Percentiles rank a stretch among this genome's conserved stretches.
These are phyloP conservation scores for Panzeria rudis DNA, from an alignment of 2,888 invertebrate genomes.

Conservation along the genomic window DNA sequence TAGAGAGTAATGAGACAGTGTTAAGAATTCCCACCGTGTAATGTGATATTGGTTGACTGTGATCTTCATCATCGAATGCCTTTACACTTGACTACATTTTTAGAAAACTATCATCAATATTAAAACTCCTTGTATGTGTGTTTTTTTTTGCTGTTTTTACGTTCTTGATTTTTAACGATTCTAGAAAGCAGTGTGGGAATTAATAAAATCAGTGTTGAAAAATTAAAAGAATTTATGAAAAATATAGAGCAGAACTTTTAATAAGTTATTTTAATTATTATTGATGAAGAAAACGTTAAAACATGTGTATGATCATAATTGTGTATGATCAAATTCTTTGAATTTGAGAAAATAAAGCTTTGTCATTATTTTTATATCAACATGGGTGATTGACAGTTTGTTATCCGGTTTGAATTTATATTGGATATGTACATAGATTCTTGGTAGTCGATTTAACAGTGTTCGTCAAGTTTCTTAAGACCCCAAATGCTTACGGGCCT, in stretches of 20 bases:
- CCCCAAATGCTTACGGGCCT: too few species aligned
- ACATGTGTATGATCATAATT: too few species aligned
- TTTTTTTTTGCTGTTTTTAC: slow-evolving; percentile 14
- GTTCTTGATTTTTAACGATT: slow-evolving; percentile 4
- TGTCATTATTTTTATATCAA: too few species aligned
- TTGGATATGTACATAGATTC: too few species aligned
- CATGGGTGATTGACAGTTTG: too few species aligned
- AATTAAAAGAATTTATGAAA: neutral
- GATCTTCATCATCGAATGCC: slow-evolving; percentile 78
- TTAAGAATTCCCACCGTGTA: slow-evolving; percentile 79
- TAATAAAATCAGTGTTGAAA: slow-evolving; percentile 50
- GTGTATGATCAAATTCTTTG: too few species aligned
- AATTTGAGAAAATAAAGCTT: too few species aligned
- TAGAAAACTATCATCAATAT: slow-evolving; percentile 51
- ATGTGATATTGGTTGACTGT: slow-evolving; percentile 71
- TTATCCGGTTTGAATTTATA: too few species aligned
- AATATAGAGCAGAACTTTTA: slow-evolving; percentile 10
- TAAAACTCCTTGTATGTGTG: slow-evolving; percentile 34
- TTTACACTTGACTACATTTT: slow-evolving; percentile 80
- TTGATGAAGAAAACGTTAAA: too few species aligned
- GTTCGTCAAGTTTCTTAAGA: too few species aligned
- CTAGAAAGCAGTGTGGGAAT: slow-evolving; percentile 61
- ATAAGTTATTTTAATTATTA: neutral
- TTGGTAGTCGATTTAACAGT: too few species aligned
- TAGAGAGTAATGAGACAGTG: slow-evolving; percentile 63